Conservation (phyloP, 2,888 invertebrate genomes). For the Pachydiplax longipennis region DNA sequence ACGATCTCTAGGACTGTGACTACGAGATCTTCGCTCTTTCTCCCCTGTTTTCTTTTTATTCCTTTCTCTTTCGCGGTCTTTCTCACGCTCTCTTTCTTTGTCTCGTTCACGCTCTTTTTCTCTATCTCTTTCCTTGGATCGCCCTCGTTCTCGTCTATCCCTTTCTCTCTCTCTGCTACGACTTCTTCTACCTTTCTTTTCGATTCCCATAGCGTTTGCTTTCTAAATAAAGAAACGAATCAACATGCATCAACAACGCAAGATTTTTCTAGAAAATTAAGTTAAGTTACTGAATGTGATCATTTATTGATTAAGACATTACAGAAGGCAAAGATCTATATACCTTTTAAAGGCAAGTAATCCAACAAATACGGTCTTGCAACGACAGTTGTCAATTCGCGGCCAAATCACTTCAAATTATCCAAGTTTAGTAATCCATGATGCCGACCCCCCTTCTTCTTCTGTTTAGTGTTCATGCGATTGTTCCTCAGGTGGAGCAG, state of each 20-base stretch:
- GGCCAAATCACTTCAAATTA: too few relatives aligned
- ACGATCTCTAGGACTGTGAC: constrained; percentile 45
- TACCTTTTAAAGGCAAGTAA: too few relatives aligned
- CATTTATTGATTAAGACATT: too few relatives aligned
- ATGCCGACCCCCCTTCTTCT: too few relatives aligned
- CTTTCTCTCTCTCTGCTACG: constrained; percentile 52
- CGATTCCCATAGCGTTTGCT: constrained; percentile 58
- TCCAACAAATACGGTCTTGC: too few relatives aligned
- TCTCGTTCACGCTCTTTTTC: constrained; percentile 57
- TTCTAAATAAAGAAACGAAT: not conserved
- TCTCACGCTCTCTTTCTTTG: constrained; percentile 57
- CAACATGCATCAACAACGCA: not conserved
- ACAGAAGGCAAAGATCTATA: too few relatives aligned
- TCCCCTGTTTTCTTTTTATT: constrained; percentile 54
- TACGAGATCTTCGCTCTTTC: constrained; percentile 54
- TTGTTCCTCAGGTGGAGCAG: too few relatives aligned
- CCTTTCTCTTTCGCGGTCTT: constrained; percentile 54
- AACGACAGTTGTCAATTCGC: too few relatives aligned
- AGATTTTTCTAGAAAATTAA: too few relatives aligned
- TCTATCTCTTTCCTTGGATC: constrained; percentile 58
- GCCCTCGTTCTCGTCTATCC: constrained; percentile 54
- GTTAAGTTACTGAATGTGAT: too few relatives aligned
- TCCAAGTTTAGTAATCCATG: too few relatives aligned
- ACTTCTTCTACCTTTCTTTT: constrained; percentile 59
- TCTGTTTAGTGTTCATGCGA: too few relatives aligned